Conservation (phyloP, 2,888 invertebrate genomes). For the Agelastica alni region DNA sequence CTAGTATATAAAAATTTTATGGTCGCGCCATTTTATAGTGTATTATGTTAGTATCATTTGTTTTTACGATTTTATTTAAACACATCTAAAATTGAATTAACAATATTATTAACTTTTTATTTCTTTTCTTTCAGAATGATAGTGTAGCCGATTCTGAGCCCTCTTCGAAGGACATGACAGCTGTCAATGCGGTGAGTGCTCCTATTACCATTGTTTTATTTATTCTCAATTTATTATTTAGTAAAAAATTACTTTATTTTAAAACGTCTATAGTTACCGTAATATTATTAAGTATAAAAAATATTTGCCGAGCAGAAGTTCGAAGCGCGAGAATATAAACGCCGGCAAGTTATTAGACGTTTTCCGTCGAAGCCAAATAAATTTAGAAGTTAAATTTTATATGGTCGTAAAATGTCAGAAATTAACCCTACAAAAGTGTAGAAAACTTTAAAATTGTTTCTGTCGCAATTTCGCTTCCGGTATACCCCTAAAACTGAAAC, state of each 20-base stretch:
- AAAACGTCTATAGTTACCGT: too few relatives aligned
- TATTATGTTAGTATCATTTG: too few relatives aligned
- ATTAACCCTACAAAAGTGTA: constrained; percentile 36
- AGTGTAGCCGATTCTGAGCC: constrained; percentile 55
- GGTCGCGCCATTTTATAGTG: too few relatives aligned
- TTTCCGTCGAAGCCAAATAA: constrained; percentile 23
- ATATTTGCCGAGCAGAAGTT: neutral
- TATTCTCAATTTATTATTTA: too few relatives aligned
- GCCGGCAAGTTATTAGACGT: constrained; percentile 18
- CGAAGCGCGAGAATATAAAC: too few relatives aligned
- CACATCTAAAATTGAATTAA: too few relatives aligned
- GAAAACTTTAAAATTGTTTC: constrained; percentile 36
- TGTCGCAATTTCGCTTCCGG: constrained; percentile 32
- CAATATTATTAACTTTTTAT: too few relatives aligned
- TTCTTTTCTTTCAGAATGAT: constrained; percentile 53
- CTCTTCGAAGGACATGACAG: constrained; percentile 63
- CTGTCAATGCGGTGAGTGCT: constrained; percentile 68
- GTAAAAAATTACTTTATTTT: too few relatives aligned
- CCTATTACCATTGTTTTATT: too few relatives aligned
- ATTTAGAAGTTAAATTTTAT: constrained; percentile 40
- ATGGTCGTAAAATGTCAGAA: constrained; percentile 34
- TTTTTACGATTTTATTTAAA: too few relatives aligned
- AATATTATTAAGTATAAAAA: too few relatives aligned
- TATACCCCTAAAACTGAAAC: constrained; percentile 20
- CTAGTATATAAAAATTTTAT: too few relatives aligned